These are phyloP conservation scores for Oncopeltus fasciatus DNA, from an alignment of 1,140 invertebrate species.

Conservation along the genomic window DNA sequence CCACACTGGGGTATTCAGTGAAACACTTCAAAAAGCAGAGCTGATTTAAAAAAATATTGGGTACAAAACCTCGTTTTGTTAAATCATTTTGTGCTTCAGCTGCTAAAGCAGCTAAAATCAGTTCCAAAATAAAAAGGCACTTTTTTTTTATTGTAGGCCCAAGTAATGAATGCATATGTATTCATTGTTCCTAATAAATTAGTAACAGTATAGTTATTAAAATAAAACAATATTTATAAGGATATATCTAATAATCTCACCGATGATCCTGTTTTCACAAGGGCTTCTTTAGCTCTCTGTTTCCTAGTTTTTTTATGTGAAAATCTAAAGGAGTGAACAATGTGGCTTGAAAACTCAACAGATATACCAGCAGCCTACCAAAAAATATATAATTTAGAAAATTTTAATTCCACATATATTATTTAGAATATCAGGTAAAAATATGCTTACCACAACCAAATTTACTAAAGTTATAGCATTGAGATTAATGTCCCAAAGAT, in stretches of 20 bases:
- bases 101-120: no score
- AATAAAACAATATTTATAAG: no score
- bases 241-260: conserved; percentile 45
- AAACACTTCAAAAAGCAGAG: no score
- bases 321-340: conserved; percentile 81
- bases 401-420: neutral
- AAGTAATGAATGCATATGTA: no score
- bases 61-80: no score
- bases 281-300: conserved; percentile 62
- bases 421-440: neutral
- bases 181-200: no score
- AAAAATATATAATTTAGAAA: neutral
- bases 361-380: conserved; percentile 83
- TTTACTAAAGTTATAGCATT: conserved; percentile 97
- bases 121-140: no score
- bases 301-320: conserved; percentile 52
- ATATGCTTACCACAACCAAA: conserved; percentile 75
- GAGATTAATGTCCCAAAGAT: conserved; percentile 86
- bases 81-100: no score
- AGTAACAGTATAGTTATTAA: no score
- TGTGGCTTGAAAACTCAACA: conserved; percentile 96
- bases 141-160: no score
- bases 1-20: no score
- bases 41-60: no score
- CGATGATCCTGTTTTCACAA: conserved; percentile 88